Percentiles rank a stretch among this genome's conserved stretches.
Evolutionary conservation across 2,113 vertebrate species (phyloP).

Genomic region (Barnardius zonarius): DNA sequence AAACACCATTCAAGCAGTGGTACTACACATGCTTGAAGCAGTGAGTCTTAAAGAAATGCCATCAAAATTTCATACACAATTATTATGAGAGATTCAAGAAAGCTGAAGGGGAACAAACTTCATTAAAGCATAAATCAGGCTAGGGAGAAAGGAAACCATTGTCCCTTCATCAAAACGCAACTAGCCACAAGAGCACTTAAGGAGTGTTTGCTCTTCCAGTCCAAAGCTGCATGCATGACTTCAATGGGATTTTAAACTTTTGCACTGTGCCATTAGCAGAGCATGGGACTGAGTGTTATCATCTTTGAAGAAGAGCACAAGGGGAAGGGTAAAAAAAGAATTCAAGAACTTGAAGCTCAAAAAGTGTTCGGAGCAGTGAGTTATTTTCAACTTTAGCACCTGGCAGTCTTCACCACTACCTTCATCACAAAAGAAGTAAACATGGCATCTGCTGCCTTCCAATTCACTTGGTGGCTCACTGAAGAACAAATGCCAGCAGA

Average conservation of each 20-base stretch:
- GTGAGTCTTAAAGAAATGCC: not conserved
- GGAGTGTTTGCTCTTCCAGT: not conserved
- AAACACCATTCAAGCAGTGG: not conserved
- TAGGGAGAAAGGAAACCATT: not conserved
- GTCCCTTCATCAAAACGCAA: not conserved
- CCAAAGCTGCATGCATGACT: not conserved
- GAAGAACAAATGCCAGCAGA: not conserved
- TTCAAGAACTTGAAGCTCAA: not conserved
- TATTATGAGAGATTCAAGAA: not conserved
- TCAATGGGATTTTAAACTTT: not conserved
- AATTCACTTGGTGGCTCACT: not conserved
- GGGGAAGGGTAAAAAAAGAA: not conserved
- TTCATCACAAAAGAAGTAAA: not conserved
- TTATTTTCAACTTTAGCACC: not conserved
- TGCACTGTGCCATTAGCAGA: not conserved
- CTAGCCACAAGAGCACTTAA: not conserved
- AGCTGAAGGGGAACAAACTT: not conserved
- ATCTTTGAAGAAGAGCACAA: not conserved
- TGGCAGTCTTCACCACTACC: not conserved
- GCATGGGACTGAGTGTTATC: not conserved
- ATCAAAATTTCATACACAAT: not conserved
- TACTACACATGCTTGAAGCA: not conserved
- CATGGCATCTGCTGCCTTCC: not conserved
- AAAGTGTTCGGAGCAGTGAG: not conserved
- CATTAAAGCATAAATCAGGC: not conserved